A percentile compares a stretch with the other conserved stretches of the same genome.
Conservation (phyloP, 2,888 invertebrate species). For the Anodontia alba region DNA sequence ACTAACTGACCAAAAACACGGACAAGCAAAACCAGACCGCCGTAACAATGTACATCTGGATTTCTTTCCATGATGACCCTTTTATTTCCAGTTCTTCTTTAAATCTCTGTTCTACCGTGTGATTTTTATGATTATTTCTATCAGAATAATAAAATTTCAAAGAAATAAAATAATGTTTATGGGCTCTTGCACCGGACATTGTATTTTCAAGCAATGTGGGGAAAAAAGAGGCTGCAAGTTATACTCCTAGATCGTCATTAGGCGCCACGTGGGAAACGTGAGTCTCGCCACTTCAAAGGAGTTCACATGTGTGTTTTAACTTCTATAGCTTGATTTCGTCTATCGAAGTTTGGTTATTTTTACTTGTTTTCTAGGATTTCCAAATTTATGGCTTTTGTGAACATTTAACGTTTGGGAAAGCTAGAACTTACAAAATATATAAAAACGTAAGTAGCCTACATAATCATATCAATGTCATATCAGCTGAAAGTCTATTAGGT, state of each 20-base stretch:
- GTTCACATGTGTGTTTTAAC: constrained; percentile 5
- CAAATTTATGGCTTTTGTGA: too few relatives aligned
- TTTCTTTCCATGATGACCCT: constrained; percentile 35
- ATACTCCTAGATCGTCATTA: not conserved
- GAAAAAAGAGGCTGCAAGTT: not conserved
- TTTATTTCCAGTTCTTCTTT: constrained; percentile 34
- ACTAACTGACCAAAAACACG: constrained; percentile 61
- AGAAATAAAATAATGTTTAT: constrained; percentile 53
- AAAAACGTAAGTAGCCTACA: too few relatives aligned
- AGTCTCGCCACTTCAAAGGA: not conserved
- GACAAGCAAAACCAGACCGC: constrained; percentile 30
- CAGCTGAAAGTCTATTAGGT: too few relatives aligned
- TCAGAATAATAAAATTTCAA: constrained; percentile 60
- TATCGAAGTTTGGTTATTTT: too few relatives aligned
- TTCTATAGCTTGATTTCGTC: too few relatives aligned
- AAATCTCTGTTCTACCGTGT: constrained; percentile 60
- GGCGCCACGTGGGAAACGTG: not conserved
- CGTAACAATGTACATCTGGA: constrained; percentile 51
- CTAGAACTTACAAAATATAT: too few relatives aligned
- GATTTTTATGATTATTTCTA: constrained; percentile 64
- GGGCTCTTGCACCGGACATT: constrained; percentile 56
- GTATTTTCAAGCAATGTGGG: constrained; percentile 12
- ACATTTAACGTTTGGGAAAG: too few relatives aligned
- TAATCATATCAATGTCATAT: too few relatives aligned
- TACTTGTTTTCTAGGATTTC: too few relatives aligned